These are phyloP conservation scores for Trichonephila clavata DNA, from an alignment of 1,140 invertebrate species.

Conservation along the genomic window DNA sequence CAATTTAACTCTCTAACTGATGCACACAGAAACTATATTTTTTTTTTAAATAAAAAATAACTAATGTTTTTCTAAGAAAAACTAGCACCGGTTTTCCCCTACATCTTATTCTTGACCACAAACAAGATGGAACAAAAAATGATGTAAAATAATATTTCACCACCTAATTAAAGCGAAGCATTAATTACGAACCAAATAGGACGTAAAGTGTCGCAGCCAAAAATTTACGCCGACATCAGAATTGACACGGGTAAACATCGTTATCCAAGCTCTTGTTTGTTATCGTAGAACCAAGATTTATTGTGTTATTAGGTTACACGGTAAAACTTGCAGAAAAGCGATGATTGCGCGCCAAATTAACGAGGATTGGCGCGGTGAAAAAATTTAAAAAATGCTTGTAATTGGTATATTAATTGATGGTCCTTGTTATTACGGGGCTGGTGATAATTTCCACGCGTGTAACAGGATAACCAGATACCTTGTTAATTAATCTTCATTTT, in stretches of 20 bases:
- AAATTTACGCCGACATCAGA: conserved; percentile 59
- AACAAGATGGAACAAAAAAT: not conserved
- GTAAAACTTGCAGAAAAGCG: conserved; percentile 47
- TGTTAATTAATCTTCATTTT: conserved; percentile 73
- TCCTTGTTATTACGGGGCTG: conserved; percentile 52
- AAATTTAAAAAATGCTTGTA: conserved; percentile 59
- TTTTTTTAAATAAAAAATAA: not conserved
- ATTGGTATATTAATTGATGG: conserved; percentile 73
- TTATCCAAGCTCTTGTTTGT: conserved; percentile 63
- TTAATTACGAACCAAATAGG: conserved; percentile 39
- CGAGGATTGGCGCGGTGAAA: conserved; percentile 28
- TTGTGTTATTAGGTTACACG: conserved; percentile 68
- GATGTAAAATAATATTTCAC: conserved; percentile 19
- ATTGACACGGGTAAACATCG: conserved; percentile 64
- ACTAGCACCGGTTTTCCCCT: not conserved
- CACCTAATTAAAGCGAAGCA: conserved; percentile 41
- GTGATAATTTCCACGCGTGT: conserved; percentile 65
- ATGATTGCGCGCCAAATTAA: conserved; percentile 63
- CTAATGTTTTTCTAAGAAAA: not conserved
- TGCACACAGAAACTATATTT: not conserved
- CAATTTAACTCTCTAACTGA: not conserved
- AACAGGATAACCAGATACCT: conserved; percentile 59
- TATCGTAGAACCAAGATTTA: conserved; percentile 53
- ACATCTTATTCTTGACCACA: too few species aligned
- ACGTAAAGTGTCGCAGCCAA: not conserved